Evolutionary conservation across 2,113 vertebrate species (phyloP).

Genomic region (Gymnobelideus leadbeateri): DNA sequence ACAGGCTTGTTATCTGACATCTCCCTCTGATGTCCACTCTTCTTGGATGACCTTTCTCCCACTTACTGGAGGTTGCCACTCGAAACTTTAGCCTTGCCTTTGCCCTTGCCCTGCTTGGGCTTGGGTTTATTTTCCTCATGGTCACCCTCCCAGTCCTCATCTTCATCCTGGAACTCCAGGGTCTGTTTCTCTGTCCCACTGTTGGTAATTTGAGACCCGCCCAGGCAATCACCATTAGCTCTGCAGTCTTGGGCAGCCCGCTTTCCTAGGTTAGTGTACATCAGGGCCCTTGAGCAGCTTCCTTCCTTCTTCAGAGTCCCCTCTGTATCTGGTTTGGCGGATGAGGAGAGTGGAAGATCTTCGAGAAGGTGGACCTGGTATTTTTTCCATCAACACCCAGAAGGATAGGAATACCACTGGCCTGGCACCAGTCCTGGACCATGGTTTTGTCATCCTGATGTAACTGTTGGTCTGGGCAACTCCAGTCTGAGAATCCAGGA

Average conservation of each 20-base stretch:
- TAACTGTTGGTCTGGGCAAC: neutral
- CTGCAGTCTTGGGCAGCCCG: neutral
- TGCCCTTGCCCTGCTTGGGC: neutral
- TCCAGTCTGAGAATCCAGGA: neutral
- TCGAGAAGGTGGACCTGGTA: neutral
- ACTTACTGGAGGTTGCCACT: neutral
- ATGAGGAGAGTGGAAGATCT: neutral
- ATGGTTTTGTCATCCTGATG: neutral
- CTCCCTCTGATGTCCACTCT: neutral
- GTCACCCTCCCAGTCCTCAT: neutral
- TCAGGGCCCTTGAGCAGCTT: neutral
- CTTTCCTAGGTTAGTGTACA: neutral
- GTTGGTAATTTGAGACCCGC: accelerated
- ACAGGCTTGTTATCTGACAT: neutral
- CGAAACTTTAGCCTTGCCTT: neutral
- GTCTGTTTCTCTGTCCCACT: neutral
- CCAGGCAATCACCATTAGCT: neutral
- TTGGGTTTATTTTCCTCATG: neutral
- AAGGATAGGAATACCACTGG: neutral
- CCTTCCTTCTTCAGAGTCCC: neutral
- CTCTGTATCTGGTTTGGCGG: neutral
- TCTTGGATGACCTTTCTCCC: neutral
- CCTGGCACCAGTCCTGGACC: neutral
- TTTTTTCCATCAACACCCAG: neutral
- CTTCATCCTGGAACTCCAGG: neutral